phyloP scores from a whole-genome alignment of 2,797 vertebrate genomes.

The Gephyroberyx darwinii region DNA sequence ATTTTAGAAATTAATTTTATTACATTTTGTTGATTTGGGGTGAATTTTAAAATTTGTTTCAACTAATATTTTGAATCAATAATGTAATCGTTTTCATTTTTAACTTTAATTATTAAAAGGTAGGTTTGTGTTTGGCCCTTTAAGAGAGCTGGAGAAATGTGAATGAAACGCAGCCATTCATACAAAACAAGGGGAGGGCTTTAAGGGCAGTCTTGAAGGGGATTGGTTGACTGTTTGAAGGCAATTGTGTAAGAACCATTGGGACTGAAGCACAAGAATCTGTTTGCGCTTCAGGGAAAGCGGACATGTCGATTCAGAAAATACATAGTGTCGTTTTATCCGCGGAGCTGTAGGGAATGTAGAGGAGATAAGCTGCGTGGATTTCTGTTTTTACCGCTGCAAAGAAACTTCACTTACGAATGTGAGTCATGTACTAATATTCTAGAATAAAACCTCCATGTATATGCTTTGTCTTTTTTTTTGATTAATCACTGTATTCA shows the following conservation, averaged over 20 bases:
- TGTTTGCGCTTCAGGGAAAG: constrained; percentile 22
- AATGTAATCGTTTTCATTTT: neutral
- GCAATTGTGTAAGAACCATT: constrained; percentile 67
- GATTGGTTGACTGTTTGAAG: constrained; percentile 70
- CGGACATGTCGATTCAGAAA: constrained; percentile 79
- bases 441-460: too few relatives aligned
- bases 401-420: constrained; percentile 34
- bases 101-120: neutral
- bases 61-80: neutral
- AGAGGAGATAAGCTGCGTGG: constrained; percentile 37
- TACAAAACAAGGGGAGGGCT: constrained; percentile 72
- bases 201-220: constrained; percentile 14
- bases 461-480: neutral
- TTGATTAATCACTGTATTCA: neutral
- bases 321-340: constrained; percentile 68
- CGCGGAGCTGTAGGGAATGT: constrained; percentile 61
- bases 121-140: constrained; percentile 57
- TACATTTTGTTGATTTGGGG: too few relatives aligned
- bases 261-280: neutral
- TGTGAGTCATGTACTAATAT: constrained; percentile 47
- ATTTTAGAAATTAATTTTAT: too few relatives aligned
- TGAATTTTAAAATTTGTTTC: too few relatives aligned
- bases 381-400: constrained; percentile 24
- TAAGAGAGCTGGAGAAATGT: constrained; percentile 73
- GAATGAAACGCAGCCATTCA: constrained; percentile 86